Evolutionary conservation across 2,888 invertebrate species (phyloP).

Genomic region (Eremobia ochroleuca): DNA sequence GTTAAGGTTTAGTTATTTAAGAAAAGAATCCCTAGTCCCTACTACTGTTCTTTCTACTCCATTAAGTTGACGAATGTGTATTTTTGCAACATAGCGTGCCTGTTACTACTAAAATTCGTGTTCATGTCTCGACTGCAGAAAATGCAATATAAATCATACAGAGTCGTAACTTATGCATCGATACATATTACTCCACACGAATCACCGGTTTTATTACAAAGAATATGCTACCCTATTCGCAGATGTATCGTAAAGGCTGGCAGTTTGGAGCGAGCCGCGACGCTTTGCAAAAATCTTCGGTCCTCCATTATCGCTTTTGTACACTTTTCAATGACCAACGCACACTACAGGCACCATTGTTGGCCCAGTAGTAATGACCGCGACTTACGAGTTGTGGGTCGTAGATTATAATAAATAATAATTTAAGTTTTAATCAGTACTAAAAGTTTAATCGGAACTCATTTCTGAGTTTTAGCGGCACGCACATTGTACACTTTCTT

Average conservation of each 20-base stretch:
- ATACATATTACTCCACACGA: neutral
- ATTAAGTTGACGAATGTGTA: conserved; percentile 2
- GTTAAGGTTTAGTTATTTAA: no score
- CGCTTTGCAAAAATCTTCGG: neutral
- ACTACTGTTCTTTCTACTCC: neutral
- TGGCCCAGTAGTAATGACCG: no score
- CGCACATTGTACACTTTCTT: no score
- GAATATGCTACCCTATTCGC: neutral
- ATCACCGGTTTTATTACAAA: neutral
- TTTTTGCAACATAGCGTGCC: conserved; percentile 22
- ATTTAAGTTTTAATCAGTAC: no score
- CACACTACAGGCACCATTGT: no score
- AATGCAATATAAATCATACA: conserved; percentile 27
- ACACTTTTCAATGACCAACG: no score
- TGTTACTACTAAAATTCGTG: neutral
- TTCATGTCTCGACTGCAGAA: conserved; percentile 23
- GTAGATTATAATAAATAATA: no score
- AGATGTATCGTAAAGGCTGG: neutral
- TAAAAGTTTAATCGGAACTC: no score
- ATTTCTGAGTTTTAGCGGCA: no score
- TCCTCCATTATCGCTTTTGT: neutral
- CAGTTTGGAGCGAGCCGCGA: no score
- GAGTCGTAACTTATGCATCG: conserved; percentile 24
- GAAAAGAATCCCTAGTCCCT: neutral
- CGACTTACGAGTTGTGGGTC: no score